phyloP scores from a whole-genome alignment of 2,888 invertebrate genomes.

The Campoplex capitator region DNA sequence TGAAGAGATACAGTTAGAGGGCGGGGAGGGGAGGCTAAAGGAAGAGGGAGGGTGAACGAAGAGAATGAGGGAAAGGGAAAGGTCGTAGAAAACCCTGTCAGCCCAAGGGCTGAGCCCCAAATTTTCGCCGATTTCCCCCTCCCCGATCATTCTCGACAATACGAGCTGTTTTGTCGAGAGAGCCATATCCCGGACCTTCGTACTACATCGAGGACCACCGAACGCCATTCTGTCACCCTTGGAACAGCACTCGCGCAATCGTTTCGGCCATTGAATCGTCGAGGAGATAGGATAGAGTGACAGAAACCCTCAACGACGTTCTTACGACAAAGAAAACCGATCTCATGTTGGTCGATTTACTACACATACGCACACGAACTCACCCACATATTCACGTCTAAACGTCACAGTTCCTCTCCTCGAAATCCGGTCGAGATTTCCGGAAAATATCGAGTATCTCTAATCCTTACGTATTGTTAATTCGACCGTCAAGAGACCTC shows the following conservation, averaged over 20 bases:
- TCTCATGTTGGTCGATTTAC: slow-evolving; percentile 57
- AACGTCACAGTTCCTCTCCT: background rate
- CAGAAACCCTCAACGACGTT: slow-evolving; percentile 64
- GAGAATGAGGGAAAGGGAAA: slow-evolving; percentile 1
- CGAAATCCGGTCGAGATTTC: slow-evolving; percentile 49
- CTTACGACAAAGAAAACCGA: slow-evolving; percentile 64
- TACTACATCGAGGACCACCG: slow-evolving; percentile 51
- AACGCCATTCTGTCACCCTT: slow-evolving; percentile 62
- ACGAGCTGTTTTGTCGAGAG: slow-evolving; percentile 50
- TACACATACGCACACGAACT: slow-evolving; percentile 2
- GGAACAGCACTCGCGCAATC: slow-evolving; percentile 59
- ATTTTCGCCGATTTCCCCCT: slow-evolving; percentile 49
- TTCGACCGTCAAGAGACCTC: background rate
- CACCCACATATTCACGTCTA: background rate
- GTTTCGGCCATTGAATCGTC: slow-evolving; percentile 62
- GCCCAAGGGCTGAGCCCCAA: slow-evolving; percentile 46
- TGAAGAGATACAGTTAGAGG: background rate
- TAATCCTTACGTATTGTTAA: slow-evolving; percentile 18
- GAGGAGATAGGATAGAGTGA: slow-evolving; percentile 47
- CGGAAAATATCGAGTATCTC: slow-evolving; percentile 42
- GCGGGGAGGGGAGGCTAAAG: background rate
- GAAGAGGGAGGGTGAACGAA: no score
- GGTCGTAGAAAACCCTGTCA: slow-evolving; percentile 53
- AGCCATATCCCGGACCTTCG: slow-evolving; percentile 44
- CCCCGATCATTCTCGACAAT: slow-evolving; percentile 53